Percentiles rank a stretch among this genome's conserved stretches.
phyloP scores from a whole-genome alignment of 2,888 invertebrate species.

The Teinopalpus imperialis region DNA sequence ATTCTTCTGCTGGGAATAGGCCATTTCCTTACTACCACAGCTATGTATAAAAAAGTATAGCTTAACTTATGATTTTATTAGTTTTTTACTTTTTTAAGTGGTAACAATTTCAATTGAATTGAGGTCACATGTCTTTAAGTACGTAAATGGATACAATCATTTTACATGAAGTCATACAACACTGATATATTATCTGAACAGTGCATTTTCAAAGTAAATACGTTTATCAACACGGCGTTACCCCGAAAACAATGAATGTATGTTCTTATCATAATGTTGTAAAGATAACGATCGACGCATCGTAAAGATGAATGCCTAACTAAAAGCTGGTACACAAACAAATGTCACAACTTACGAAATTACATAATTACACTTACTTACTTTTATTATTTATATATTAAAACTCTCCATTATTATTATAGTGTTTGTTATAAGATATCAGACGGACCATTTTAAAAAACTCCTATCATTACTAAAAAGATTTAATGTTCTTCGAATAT shows the following conservation, averaged over 20 bases:
- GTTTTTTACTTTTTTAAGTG: no score
- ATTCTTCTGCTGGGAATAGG: no score
- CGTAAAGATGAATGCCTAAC: constrained; percentile 17
- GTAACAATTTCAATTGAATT: no score
- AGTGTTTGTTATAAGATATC: no score
- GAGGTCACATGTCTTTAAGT: neutral
- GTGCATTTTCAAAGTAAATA: constrained; percentile 27
- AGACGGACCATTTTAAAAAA: no score
- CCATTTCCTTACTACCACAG: no score
- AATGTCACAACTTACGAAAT: constrained; percentile 9
- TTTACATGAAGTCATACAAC: constrained; percentile 20
- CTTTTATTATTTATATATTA: neutral
- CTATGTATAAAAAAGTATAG: no score
- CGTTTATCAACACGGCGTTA: constrained; percentile 25
- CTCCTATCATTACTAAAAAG: no score
- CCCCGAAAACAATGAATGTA: constrained; percentile 25
- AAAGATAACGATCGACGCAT: constrained; percentile 15
- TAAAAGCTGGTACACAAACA: constrained; percentile 20
- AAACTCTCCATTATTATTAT: neutral
- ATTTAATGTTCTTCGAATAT: no score
- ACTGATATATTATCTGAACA: constrained; percentile 24
- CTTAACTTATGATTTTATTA: no score
- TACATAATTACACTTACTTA: constrained; percentile 3
- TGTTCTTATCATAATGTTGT: constrained; percentile 17
- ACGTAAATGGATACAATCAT: constrained; percentile 9